Evolutionary conservation across 2,888 invertebrate species (phyloP), one percentile per base, ranked within the genome.

Genomic region (Muschampia plurimacula): DNA sequence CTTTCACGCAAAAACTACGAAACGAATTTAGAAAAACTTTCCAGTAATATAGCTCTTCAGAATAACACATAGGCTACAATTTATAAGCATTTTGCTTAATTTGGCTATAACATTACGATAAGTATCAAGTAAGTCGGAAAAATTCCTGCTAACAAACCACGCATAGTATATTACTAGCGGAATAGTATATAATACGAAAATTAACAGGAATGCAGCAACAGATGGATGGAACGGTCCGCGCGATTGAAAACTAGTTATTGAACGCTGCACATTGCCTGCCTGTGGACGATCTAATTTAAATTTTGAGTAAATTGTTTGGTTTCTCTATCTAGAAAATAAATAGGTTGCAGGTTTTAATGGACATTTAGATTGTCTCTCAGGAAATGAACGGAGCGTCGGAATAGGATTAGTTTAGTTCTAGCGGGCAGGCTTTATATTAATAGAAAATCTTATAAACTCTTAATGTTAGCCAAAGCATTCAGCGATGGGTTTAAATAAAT

Each of bases 171-270:
- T 22, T 22, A 22, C 22, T 22, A 22, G 39, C 7, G 39, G 4
- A 39, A 39, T 39, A 6, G 39, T 39, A 39, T 4, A 7, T 39
- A n/a, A 3, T 52, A 52, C 63, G 74, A 75, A 78, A 76, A 73
- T 73, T 13, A 75, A 66, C 52, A 74, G 71, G 66, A 69, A 71
- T 39, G 46, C 44, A 46, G 12, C 22, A 69, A 69, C 52, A 52
- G 69, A 63, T 22, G 69, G 52, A 62, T 46, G 22, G 63, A 32
- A 36, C 15, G 10, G 62, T 63, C 39, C 44, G 55, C 32, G 12
- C 44, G n/a, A 62, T 62, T 62, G 69, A 57, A 69, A 69, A 69
- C 69, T 69, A 63, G 63, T 69, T 63, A 69, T 63, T 69, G 69
- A 69, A 41, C 57, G 55, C 64, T 57, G 32, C 22, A 69, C 69